Conservation (phyloP, 2,888 invertebrate genomes). For the Cantharis lateralis region DNA sequence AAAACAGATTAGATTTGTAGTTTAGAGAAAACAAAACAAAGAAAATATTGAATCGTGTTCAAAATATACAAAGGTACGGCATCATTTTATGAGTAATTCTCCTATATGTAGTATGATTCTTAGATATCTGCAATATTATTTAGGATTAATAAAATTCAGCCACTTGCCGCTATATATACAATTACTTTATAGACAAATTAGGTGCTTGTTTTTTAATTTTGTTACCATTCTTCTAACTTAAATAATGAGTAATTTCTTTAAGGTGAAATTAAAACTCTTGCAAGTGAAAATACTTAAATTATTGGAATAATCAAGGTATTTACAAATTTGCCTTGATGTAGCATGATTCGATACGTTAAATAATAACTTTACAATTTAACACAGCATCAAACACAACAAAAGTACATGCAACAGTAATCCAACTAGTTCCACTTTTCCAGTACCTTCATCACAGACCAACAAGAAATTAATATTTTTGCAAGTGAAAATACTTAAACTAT, state of each 20-base stretch:
- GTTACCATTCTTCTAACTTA: too few relatives aligned
- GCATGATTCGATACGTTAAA: neutral
- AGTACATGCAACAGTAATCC: neutral
- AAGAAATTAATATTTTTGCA: constrained; percentile 52
- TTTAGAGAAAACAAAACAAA: too few relatives aligned
- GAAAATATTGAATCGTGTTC: too few relatives aligned
- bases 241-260: too few relatives aligned
- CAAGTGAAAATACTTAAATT: neutral
- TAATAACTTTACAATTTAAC: neutral
- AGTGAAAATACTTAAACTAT: neutral
- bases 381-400: neutral
- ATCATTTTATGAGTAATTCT: too few relatives aligned
- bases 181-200: neutral
- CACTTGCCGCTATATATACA: neutral
- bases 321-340: neutral
- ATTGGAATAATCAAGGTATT: neutral
- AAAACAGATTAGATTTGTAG: too few relatives aligned
- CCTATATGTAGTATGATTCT: neutral
- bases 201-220: neutral
- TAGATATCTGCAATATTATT: neutral
- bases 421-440: constrained; percentile 51
- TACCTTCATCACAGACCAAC: constrained; percentile 91
- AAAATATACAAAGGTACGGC: too few relatives aligned
- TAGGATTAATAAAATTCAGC: neutral
- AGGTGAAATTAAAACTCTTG: neutral